Evolutionary conservation across 2,797 vertebrate genomes (phyloP), one percentile per base, ranked within the genome.

Genomic region (Thunnus albacares): DNA sequence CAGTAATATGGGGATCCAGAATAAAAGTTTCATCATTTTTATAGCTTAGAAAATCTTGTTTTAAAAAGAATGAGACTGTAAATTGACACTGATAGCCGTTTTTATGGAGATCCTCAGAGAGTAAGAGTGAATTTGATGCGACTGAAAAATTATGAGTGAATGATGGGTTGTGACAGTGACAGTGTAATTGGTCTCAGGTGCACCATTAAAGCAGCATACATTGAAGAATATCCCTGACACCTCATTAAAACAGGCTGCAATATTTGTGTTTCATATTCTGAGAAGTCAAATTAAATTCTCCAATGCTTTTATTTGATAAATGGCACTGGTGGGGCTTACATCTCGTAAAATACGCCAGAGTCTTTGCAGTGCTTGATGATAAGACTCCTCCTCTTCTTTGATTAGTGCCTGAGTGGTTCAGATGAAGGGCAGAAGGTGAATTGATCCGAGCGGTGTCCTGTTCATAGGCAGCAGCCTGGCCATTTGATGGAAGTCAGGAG

Each of bases 351-450:
- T 58, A 73, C 2, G 65, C 5, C 61, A 57, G 51, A 49, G 62
- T 76, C 10, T 72, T 59, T 65, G 28, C 26, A n/a, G 67, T 18
- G 59, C 60, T 71, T 30, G 64, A 53, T 52, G 69, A 63, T 9
- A 15, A 80, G 65, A 70, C 85, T 66, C 85, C 87, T 71, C 89
- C 88, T 69, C 70, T 71, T 86, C 78, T 92, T 93, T 91, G 93
- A 93, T 94, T 88, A 61, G 80, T 30, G 82, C 80, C 75, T 82
- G 80, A 90, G 89, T 80, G 71, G 75, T 83, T 90, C 51, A 83
- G 47, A 92, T 84, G 74, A 89, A 94, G 91, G 84, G 88, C 85
- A 91, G 81, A 33, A 89, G 88, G 90, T 89, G 89, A 94, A 93
- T 90, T 93, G 93, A 94, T 93, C 85, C 33, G 47, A 84, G 68